These are phyloP conservation scores for Coryphaenoides rupestris DNA, from an alignment of 2,113 vertebrate genomes.

Conservation along the genomic window DNA sequence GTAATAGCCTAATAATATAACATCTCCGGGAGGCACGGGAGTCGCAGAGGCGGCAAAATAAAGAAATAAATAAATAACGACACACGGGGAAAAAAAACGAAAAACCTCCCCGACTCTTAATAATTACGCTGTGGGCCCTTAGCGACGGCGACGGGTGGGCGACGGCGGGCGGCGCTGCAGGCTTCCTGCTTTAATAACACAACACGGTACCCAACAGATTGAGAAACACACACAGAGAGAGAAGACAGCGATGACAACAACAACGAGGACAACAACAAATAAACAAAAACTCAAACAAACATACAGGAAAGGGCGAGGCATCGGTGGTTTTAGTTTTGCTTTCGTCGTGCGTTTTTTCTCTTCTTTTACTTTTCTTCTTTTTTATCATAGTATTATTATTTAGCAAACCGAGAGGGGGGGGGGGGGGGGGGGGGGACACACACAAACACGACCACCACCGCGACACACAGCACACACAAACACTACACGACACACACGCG, in stretches of 20 bases:
- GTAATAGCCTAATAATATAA: constrained; percentile 60
- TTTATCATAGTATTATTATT: background rate
- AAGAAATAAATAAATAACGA: too few relatives aligned
- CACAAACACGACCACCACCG: too few relatives aligned
- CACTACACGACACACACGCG: too few relatives aligned
- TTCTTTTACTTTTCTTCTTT: constrained; percentile 2
- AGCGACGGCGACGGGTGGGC: too few relatives aligned
- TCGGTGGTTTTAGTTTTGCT: too few relatives aligned
- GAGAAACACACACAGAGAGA: constrained; percentile 36
- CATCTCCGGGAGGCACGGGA: constrained; percentile 46
- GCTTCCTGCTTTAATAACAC: constrained; percentile 62
- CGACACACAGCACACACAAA: too few relatives aligned
- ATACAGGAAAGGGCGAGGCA: constrained; percentile 51
- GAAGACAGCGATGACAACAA: background rate
- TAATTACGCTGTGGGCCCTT: constrained; percentile 66
- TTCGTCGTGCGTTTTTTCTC: constrained; percentile 10
- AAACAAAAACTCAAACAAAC: constrained; percentile 38
- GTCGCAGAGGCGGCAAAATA: constrained; percentile 51
- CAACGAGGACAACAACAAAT: too few relatives aligned
- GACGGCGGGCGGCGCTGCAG: too few relatives aligned
- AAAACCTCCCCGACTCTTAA: constrained; percentile 32
- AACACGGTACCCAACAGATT: constrained; percentile 54
- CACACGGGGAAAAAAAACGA: background rate
- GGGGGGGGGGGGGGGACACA: background rate
- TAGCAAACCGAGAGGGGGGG: constrained; percentile 16